Evolutionary conservation across 2,797 vertebrate species (phyloP), one percentile per base, ranked within the genome.

Genomic region (Hephaestus fuliginosus): DNA sequence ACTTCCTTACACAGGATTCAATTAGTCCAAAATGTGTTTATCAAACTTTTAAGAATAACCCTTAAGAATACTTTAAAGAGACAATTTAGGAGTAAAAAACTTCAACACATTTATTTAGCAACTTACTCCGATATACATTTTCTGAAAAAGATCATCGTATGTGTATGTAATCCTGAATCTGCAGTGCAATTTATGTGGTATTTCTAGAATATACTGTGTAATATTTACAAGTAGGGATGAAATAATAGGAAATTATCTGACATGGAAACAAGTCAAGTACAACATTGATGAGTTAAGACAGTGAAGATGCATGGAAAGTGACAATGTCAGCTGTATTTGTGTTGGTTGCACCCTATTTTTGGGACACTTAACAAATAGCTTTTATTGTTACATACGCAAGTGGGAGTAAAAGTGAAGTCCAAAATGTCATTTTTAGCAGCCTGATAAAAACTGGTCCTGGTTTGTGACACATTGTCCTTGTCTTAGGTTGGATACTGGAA

Each of bases 401-500:
- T 62, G n/a, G 2, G 13, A 63, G 44, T 43, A 39, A 51, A 53
- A 66, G 30, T 55, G 33, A 49, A 66, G 49, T 44, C 12, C 11
- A 53, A 22, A 41, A 30, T 46, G 25, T 77, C 5, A 25, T 25
- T 51, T 20, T 28, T 39, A 3, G 7, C 41, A 62, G 20, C 49
- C 44, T 36, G 30, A 49, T 36, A 66, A 71, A 41, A 49, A 62
- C 64, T 17, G 33, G 12, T 12, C 15, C 20, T 30, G 11, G 3
- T 72, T n/a, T 53, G 1, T 82, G 28, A 73, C 46, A 43, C 25
- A 0, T 70, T 72, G 22, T 75, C 36, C 22, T 55, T 66, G 11
- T 82, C 28, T 17, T 20, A 99, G 98, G 98, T 99, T 13, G 98
- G 98, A 74, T 98, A 99, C 89, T 99, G 98, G 98, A 99, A 98